Percentiles rank a stretch among this genome's conserved stretches.
Conservation (phyloP, 2,113 vertebrate genomes). For the Corythaixoides concolor region DNA sequence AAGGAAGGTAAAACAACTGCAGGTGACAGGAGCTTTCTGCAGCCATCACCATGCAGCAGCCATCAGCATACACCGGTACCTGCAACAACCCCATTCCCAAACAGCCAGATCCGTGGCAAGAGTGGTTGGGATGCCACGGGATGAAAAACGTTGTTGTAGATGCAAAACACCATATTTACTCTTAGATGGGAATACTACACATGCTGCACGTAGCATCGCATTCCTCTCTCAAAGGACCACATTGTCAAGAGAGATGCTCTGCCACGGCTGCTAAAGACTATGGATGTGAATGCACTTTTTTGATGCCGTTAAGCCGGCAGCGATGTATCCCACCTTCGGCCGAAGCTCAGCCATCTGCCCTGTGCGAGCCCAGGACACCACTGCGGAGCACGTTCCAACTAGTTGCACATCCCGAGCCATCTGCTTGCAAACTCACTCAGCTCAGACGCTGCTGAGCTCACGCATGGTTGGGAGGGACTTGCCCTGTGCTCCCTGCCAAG, state of each 20-base stretch:
- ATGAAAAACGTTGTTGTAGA: neutral
- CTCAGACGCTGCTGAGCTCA: neutral
- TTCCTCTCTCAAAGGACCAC: neutral
- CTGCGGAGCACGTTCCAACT: neutral
- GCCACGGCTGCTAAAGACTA: neutral
- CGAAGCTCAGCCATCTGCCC: neutral
- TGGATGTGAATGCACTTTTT: accelerated
- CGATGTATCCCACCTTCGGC: neutral
- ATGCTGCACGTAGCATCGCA: neutral
- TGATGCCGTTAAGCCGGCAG: neutral
- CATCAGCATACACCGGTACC: neutral
- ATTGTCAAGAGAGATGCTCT: neutral
- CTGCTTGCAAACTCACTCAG: neutral
- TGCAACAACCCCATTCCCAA: neutral
- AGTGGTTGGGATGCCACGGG: neutral
- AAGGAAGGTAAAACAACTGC: neutral
- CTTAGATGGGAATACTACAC: neutral
- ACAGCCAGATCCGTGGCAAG: neutral
- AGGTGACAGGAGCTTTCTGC: neutral
- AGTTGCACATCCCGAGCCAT: neutral
- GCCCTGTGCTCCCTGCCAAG: neutral
- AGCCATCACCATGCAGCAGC: neutral
- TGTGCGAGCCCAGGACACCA: neutral
- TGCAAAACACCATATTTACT: neutral
- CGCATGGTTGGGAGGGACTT: neutral